These are phyloP conservation scores for Eciton burchellii DNA, from an alignment of 1,140 invertebrate species.

Conservation along the genomic window DNA sequence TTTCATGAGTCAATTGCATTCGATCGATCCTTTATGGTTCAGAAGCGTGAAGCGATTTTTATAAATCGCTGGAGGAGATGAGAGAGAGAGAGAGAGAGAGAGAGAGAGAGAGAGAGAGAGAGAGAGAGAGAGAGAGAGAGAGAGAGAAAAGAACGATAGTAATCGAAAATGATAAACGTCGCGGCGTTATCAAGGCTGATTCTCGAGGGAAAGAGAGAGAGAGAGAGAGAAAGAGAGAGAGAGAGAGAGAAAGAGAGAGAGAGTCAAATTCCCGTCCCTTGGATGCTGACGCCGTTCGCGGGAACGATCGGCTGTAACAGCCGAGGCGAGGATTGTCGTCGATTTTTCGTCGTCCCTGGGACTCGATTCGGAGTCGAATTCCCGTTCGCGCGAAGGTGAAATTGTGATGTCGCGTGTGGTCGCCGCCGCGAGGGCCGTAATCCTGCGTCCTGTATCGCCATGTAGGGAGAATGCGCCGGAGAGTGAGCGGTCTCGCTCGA, in stretches of 20 bases:
- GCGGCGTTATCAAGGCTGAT: constrained; percentile 20
- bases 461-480: not conserved
- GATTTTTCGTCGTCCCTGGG: constrained; percentile 23
- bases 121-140: no score
- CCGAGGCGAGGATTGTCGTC: constrained; percentile 24
- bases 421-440: not conserved
- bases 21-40: constrained; percentile 72
- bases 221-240: not conserved
- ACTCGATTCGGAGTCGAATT: constrained; percentile 20
- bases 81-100: constrained; percentile 24
- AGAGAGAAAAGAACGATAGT: not conserved
- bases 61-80: constrained; percentile 75
- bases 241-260: not conserved
- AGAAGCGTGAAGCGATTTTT: constrained; percentile 72
- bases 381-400: constrained; percentile 4
- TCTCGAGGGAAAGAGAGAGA: not conserved
- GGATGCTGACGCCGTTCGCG: not conserved
- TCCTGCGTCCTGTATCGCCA: not conserved
- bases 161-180: not conserved
- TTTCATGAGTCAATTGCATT: constrained; percentile 76
- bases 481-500: not conserved
- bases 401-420: constrained; percentile 31
- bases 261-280: constrained; percentile 9
- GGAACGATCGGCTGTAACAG: constrained; percentile 5
- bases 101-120: not conserved